phyloP scores from a whole-genome alignment of 2,113 vertebrate genomes.

The Helogale parvula region DNA sequence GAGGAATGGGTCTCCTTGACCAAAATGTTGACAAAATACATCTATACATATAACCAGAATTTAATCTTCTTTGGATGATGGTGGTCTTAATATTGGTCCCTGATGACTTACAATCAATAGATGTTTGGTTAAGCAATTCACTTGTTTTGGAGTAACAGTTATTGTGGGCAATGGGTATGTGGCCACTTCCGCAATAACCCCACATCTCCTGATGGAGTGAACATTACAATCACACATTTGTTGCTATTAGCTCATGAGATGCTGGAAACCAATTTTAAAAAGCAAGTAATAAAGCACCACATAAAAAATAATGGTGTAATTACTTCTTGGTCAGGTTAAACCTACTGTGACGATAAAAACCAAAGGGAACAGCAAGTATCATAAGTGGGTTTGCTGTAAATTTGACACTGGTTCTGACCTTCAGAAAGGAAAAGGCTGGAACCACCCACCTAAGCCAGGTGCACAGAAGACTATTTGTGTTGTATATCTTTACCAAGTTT shows the following conservation, averaged over 20 bases:
- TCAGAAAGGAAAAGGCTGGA: not conserved
- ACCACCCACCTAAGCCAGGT: not conserved
- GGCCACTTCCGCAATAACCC: constrained; percentile 74
- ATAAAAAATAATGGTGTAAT: constrained; percentile 82
- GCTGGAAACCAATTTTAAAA: constrained; percentile 80
- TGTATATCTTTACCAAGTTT: not conserved
- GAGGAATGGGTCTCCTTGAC: not conserved
- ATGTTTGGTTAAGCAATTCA: constrained; percentile 73
- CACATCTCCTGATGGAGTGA: not conserved
- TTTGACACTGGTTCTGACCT: constrained; percentile 63
- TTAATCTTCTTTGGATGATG: constrained; percentile 50
- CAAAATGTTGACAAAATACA: constrained; percentile 4
- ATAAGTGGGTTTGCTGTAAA: constrained; percentile 59
- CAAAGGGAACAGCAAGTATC: constrained; percentile 39
- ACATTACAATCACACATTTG: constrained; percentile 65
- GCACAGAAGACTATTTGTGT: constrained; percentile 1
- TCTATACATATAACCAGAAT: constrained; percentile 34
- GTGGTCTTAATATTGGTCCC: constrained; percentile 70
- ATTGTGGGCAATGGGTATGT: constrained; percentile 68
- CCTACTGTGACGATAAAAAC: constrained; percentile 74
- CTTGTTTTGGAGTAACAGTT: constrained; percentile 56
- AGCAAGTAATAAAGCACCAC: constrained; percentile 79
- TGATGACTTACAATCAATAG: constrained; percentile 67
- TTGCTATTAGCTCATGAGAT: constrained; percentile 73
- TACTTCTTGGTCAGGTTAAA: constrained; percentile 77